Percentiles rank a stretch among this genome's conserved stretches.
These are phyloP conservation scores for Drosophila diplacantha DNA, from an alignment of 2,888 invertebrate species.

Conservation along the genomic window DNA sequence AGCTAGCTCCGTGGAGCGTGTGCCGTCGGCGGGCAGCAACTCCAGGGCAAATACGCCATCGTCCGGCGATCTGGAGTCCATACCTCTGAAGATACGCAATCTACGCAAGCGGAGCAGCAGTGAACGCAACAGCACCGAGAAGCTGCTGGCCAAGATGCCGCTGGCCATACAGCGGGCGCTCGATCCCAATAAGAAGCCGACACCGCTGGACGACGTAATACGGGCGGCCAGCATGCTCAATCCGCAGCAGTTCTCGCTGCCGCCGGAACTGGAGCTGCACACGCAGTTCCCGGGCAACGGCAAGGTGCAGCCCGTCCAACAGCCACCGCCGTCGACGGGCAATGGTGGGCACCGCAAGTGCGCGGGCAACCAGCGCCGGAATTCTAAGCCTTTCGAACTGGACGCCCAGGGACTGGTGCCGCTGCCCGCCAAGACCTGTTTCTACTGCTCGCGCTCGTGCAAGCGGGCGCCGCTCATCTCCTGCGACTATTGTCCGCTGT, in stretches of 20 bases:
- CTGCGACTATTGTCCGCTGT: constrained; percentile 95
- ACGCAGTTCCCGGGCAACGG: constrained; percentile 90
- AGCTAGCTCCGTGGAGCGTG: constrained; percentile 78
- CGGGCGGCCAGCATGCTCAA: constrained; percentile 90
- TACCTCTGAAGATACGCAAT: constrained; percentile 78
- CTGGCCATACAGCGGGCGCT: constrained; percentile 73
- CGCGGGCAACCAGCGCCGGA: constrained; percentile 62
- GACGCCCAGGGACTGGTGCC: constrained; percentile 84
- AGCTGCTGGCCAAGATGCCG: constrained; percentile 71
- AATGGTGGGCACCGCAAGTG: constrained; percentile 70
- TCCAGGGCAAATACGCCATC: constrained; percentile 73
- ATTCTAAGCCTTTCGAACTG: constrained; percentile 79
- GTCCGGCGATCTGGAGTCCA: constrained; percentile 67
- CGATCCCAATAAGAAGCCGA: constrained; percentile 78
- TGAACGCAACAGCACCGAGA: constrained; percentile 74
- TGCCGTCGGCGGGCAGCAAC: constrained; percentile 76
- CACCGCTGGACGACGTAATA: constrained; percentile 87
- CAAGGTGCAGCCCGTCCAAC: constrained; percentile 80
- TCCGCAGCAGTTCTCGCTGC: constrained; percentile 93
- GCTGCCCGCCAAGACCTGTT: constrained; percentile 90
- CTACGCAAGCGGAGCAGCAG: constrained; percentile 77
- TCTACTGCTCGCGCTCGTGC: constrained; percentile 90
- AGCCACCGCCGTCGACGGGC: constrained; percentile 31
- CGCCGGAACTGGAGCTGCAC: constrained; percentile 86
- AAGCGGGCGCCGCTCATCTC: constrained; percentile 89